Conservation (phyloP, 2,888 invertebrate genomes). For the Malachius bipustulatus region DNA sequence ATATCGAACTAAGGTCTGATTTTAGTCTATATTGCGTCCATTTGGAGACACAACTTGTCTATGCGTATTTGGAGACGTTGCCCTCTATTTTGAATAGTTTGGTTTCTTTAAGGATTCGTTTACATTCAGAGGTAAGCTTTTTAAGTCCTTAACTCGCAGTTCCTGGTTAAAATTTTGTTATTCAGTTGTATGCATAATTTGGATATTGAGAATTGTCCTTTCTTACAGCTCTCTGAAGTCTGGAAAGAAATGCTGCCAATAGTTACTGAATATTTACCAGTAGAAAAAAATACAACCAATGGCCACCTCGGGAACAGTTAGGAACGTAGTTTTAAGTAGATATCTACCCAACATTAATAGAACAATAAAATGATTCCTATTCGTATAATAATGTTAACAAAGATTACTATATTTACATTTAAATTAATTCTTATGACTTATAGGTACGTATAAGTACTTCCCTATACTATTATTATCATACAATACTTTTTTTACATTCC, state of each 20-base stretch:
- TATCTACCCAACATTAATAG: too few relatives aligned
- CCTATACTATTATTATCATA: too few relatives aligned
- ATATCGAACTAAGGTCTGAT: slow-evolving; percentile 47
- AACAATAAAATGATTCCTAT: too few relatives aligned
- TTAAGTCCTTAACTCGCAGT: too few relatives aligned
- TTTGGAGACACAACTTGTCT: slow-evolving; percentile 50
- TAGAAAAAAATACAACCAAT: slow-evolving; percentile 18
- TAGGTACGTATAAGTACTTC: too few relatives aligned
- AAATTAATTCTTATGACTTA: too few relatives aligned
- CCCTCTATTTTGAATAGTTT: slow-evolving; percentile 46
- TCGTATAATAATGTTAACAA: too few relatives aligned
- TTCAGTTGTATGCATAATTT: slow-evolving; percentile 8
- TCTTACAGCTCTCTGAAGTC: slow-evolving; percentile 43
- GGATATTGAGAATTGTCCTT: too few relatives aligned
- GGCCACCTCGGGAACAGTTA: slow-evolving; percentile 8
- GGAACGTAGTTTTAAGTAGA: not conserved
- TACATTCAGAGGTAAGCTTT: slow-evolving; percentile 45
- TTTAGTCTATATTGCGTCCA: slow-evolving; percentile 51
- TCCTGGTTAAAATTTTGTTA: too few relatives aligned
- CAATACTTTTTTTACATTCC: too few relatives aligned
- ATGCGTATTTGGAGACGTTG: slow-evolving; percentile 47
- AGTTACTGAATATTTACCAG: slow-evolving; percentile 41
- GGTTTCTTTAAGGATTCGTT: slow-evolving; percentile 41
- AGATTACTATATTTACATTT: too few relatives aligned
- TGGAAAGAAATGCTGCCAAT: slow-evolving; percentile 44